A percentile compares a stretch with the other conserved stretches of the same genome.
phyloP scores from a whole-genome alignment of 2,888 invertebrate genomes.

The Trissonchulus sp. region DNA sequence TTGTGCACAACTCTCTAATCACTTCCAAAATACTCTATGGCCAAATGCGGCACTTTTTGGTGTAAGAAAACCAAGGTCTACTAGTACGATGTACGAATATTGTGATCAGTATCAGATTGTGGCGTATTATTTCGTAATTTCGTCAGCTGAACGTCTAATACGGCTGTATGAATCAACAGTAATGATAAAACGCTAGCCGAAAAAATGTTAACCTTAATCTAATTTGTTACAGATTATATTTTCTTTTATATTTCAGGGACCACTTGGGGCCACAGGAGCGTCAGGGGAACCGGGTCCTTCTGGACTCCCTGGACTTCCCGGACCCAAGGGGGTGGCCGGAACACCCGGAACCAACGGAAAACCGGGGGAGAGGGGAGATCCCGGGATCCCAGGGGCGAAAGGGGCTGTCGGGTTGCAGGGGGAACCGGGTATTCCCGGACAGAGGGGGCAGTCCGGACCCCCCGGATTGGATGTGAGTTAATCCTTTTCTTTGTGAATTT shows the following conservation, averaged over 20 bases:
- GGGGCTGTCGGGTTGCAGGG: constrained; percentile 65
- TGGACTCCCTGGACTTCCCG: constrained; percentile 64
- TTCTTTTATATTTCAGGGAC: constrained; percentile 54
- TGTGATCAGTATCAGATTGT: too few relatives aligned
- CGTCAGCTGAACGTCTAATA: too few relatives aligned
- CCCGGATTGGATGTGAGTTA: constrained; percentile 34
- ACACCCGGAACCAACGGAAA: background rate
- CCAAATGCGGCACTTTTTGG: too few relatives aligned
- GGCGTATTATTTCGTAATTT: constrained; percentile 54
- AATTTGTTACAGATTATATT: constrained; percentile 24
- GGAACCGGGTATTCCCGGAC: constrained; percentile 67
- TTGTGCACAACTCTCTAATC: too few relatives aligned
- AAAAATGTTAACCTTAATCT: too few relatives aligned
- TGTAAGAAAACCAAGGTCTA: too few relatives aligned
- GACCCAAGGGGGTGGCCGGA: constrained; percentile 46
- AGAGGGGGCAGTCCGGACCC: constrained; percentile 61
- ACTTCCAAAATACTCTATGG: too few relatives aligned
- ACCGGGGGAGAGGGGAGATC: constrained; percentile 63
- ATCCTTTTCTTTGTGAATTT: too few relatives aligned
- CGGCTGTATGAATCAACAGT: too few relatives aligned
- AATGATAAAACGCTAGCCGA: too few relatives aligned
- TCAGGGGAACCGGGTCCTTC: constrained; percentile 60
- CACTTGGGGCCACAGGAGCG: constrained; percentile 55
- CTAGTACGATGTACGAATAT: too few relatives aligned
- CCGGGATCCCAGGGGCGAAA: constrained; percentile 66